Conservation (phyloP, 1,140 invertebrate genomes). For the Bombus sylvicola region DNA sequence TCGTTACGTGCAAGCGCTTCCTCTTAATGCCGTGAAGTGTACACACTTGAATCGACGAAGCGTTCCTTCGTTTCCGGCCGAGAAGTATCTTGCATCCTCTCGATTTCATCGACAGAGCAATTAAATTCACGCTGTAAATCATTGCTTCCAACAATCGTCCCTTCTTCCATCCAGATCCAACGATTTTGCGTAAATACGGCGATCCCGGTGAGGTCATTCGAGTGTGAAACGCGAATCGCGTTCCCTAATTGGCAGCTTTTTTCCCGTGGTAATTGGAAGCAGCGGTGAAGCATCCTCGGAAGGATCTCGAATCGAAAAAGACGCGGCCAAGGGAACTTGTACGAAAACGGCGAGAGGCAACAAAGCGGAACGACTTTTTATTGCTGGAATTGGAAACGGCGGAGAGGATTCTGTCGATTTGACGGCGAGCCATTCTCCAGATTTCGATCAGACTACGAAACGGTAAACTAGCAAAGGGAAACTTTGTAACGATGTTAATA, state of each 20-base stretch:
- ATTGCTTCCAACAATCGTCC: not conserved
- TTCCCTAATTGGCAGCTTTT: conserved; percentile 64
- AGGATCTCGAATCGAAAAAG: conserved; percentile 27
- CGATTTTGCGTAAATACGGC: conserved; percentile 14
- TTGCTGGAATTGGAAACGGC: not conserved
- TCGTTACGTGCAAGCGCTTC: not conserved
- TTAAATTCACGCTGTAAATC: conserved; percentile 22
- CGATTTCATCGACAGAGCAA: not conserved
- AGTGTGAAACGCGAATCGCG: conserved; percentile 36
- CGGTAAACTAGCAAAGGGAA: not conserved
- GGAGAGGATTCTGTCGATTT: conserved; percentile 6
- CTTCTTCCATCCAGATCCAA: not conserved
- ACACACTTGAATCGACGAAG: not conserved
- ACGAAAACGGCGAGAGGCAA: conserved; percentile 9
- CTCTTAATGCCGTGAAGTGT: not conserved
- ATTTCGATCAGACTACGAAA: not conserved
- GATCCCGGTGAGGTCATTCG: conserved; percentile 26
- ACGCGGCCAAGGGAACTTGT: not conserved
- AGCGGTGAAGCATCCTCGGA: conserved; percentile 13
- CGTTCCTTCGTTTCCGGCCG: not conserved
- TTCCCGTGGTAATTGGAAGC: conserved; percentile 56
- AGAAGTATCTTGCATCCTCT: not conserved
- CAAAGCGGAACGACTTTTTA: conserved; percentile 28
- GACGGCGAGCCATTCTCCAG: not conserved
- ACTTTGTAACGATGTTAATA: not conserved